These are phyloP conservation scores for Belgica antarctica DNA, from an alignment of 2,888 invertebrate species.

Conservation along the genomic window DNA sequence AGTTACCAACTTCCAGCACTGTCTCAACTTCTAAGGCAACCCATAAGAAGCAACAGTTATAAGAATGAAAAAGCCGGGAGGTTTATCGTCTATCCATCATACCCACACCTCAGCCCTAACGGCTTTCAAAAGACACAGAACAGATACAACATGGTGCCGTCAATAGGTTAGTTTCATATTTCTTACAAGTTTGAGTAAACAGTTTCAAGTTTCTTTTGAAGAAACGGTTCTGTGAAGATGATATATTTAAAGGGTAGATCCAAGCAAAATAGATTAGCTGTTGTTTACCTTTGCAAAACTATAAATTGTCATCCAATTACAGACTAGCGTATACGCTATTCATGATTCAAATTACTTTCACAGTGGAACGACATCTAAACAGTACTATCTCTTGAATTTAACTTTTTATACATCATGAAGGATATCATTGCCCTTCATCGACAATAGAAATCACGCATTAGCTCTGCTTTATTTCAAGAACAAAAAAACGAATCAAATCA, in stretches of 20 bases:
- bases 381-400: no score
- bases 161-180: conserved; percentile 17
- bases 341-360: no score
- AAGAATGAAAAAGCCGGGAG: conserved; percentile 25
- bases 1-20: conserved; percentile 34
- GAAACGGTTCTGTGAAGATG: no score
- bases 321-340: no score
- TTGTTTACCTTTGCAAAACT: no score
- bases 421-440: no score
- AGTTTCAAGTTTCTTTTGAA: not conserved
- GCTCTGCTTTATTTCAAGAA: not conserved
- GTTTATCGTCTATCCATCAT: conserved; percentile 41
- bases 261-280: no score
- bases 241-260: no score
- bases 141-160: not conserved
- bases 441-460: conserved; percentile 10
- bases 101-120: not conserved
- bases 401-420: no score
- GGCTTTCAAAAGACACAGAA: no score
- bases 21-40: conserved; percentile 10
- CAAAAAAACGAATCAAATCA: not conserved
- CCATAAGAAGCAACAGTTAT: conserved; percentile 26
- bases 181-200: not conserved
- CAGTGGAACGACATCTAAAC: no score
- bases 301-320: no score